Percentiles rank a stretch among this genome's conserved stretches.
These are phyloP conservation scores for Ameiurus melas DNA, from an alignment of 2,113 vertebrate species.

Conservation along the genomic window DNA sequence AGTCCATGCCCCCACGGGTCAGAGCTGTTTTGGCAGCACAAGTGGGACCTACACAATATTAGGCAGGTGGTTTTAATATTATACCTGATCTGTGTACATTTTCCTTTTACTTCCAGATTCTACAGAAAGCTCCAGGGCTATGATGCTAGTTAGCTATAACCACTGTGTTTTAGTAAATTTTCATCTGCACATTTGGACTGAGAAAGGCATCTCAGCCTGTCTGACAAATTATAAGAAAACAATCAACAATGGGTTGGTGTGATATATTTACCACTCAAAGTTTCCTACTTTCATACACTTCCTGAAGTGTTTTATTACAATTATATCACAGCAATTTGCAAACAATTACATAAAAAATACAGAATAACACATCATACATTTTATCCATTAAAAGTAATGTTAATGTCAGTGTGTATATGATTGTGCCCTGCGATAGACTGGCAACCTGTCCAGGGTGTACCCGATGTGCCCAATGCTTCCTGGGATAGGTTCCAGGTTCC, in stretches of 20 bases:
- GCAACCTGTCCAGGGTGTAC: no score
- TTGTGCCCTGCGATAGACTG: no score
- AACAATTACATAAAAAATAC: not conserved
- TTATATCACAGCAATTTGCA: not conserved
- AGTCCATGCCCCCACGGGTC: no score
- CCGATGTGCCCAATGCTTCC: no score
- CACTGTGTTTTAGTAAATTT: not conserved
- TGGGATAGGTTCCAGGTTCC: no score
- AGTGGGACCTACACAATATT: no score
- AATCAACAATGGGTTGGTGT: not conserved
- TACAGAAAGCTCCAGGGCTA: not conserved
- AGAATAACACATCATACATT: not conserved
- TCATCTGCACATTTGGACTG: not conserved
- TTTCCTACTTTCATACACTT: no score
- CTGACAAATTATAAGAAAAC: not conserved
- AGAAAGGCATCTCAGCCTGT: not conserved
- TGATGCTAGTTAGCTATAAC: not conserved
- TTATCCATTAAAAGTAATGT: no score
- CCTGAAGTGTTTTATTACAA: not conserved
- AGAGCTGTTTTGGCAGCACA: no score
- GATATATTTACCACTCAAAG: not conserved
- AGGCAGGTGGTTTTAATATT: no score
- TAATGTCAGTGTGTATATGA: no score
- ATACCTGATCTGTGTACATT: not conserved
- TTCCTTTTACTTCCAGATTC: not conserved